Evolutionary conservation across 2,113 vertebrate species (phyloP).

Genomic region (Cairina moschata): DNA sequence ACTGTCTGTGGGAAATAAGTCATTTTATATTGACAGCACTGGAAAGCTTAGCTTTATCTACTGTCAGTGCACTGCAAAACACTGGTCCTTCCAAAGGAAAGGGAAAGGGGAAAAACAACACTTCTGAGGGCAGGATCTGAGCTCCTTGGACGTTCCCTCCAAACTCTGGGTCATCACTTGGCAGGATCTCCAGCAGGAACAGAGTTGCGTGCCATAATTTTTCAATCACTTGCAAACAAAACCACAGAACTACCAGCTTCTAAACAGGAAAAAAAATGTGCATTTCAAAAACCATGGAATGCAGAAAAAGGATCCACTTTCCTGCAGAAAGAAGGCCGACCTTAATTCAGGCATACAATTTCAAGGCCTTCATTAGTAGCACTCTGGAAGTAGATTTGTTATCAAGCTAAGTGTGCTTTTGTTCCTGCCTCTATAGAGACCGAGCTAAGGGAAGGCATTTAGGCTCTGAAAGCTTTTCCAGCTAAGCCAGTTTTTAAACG

Average conservation of each 20-base stretch:
- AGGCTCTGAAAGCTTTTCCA: slow-evolving; percentile 17
- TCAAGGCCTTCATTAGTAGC: neutral
- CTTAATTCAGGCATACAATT: neutral
- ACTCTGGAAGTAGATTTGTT: neutral
- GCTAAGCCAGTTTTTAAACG: neutral
- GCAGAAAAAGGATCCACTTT: neutral
- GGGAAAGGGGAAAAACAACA: neutral
- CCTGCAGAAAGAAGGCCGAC: neutral
- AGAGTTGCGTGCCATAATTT: neutral
- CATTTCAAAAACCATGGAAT: neutral
- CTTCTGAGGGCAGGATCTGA: neutral
- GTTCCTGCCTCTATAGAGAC: neutral
- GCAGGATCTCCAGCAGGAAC: neutral
- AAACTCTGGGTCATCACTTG: neutral
- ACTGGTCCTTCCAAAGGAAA: neutral
- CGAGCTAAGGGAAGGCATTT: neutral
- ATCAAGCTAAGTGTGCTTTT: neutral
- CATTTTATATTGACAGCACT: neutral
- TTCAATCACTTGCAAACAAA: neutral
- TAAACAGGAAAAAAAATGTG: neutral
- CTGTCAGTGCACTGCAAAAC: neutral
- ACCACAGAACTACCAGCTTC: neutral
- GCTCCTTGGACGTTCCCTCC: neutral
- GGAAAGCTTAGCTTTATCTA: neutral
- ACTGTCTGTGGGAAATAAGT: neutral